Evolutionary conservation across 2,888 invertebrate genomes (phyloP), one percentile per base, ranked within the genome.

Genomic region (Dryomyza anilis): DNA sequence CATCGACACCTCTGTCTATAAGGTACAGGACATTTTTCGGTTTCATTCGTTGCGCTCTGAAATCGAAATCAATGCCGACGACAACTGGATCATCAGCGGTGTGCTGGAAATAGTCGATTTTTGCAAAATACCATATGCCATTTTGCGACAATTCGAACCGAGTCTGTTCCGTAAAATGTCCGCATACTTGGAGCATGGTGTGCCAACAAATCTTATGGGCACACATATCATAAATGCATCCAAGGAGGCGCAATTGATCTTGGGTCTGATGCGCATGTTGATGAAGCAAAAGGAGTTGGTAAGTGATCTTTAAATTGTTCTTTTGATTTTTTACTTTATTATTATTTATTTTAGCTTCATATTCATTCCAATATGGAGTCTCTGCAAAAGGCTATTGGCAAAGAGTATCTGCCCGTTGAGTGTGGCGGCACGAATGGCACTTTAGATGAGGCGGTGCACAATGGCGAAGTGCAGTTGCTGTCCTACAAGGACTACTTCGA

Each of bases 381-480:
- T 7, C 67, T 81, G 53, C 74, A 77, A n/a, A 84, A 87, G 71
- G 75, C 85, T 53, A 83, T 90, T 50, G 88, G 90, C 8, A 85
- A 86, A 74, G 84, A 86, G 19, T 83, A 87, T 60, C 78, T 90
- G 36, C 90, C 90, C 1, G 81, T 75, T 1, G 90, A 91, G 74
- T 89, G 89, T 74, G 90, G 90, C n/a, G 91, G 91, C 25, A 83
- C 84, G 3, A 86, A 85, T 69, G 85, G 86, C 69, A 81, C 85
- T 50, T 74, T 87, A 5, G 68, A 67, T n/a, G 77, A 79, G 6
- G 72, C 73, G 5, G 65, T 73, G 6, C 6, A 70, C n/a, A 68
- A 67, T 29, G 78, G 72, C 61, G 76, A 78, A 67, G 36, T 68
- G 8, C 72, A 73, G 29, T 55, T 81, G 16, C 57, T 55, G 8